These are phyloP conservation scores for Idaea biselata DNA, from an alignment of 2,888 invertebrate genomes.

Conservation along the genomic window DNA sequence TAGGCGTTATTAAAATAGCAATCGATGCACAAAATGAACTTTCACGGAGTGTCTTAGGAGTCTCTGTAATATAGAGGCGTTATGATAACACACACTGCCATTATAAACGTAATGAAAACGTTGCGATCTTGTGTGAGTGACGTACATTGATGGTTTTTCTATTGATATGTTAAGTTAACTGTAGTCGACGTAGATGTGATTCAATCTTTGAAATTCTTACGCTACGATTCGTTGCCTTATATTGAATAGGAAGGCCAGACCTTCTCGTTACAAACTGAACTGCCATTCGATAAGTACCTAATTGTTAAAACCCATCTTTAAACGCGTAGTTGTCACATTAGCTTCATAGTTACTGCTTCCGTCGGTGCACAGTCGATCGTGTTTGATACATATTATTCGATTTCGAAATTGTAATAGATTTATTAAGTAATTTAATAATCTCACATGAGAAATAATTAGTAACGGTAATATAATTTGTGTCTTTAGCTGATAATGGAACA, in stretches of 20 bases:
- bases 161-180: slow-evolving; percentile 31
- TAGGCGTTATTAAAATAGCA: slow-evolving; percentile 60
- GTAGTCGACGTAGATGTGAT: slow-evolving; percentile 41
- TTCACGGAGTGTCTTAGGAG: slow-evolving; percentile 68
- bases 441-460: slow-evolving; percentile 72
- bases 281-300: slow-evolving; percentile 73
- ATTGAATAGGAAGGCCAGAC: slow-evolving; percentile 11
- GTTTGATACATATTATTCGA: slow-evolving; percentile 78
- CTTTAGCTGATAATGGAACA: slow-evolving; percentile 75
- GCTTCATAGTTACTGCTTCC: slow-evolving; percentile 71
- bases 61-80: slow-evolving; percentile 47
- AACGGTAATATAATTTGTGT: slow-evolving; percentile 79
- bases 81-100: slow-evolving; percentile 75
- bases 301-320: slow-evolving; percentile 64
- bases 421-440: slow-evolving; percentile 73
- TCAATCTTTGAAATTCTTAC: slow-evolving; percentile 43
- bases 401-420: slow-evolving; percentile 78
- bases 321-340: slow-evolving; percentile 58
- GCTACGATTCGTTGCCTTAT: slow-evolving; percentile 70
- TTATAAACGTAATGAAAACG: slow-evolving; percentile 61
- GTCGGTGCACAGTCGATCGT: slow-evolving; percentile 75
- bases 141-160: slow-evolving; percentile 44
- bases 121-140: slow-evolving; percentile 59
- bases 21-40: slow-evolving; percentile 62
- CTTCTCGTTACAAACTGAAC: slow-evolving; percentile 59